Percentiles rank a stretch among this genome's conserved stretches.
Conservation (phyloP, 2,888 invertebrate genomes). For the Clitarchus hookeri region DNA sequence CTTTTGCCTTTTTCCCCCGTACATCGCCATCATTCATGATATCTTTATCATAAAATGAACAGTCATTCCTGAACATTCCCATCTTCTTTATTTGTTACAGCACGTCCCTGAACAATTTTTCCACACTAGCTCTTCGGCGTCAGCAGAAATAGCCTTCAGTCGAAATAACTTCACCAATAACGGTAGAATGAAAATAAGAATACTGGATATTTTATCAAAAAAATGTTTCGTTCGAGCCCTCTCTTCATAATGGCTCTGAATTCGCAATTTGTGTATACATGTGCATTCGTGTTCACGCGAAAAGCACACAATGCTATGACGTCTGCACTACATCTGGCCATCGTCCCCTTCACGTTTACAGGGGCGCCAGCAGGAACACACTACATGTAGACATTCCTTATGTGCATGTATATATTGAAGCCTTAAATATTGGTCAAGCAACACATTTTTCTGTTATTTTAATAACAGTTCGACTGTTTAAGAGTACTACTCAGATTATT, state of each 20-base stretch:
- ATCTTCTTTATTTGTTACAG: constrained; percentile 44
- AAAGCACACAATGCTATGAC: constrained; percentile 66
- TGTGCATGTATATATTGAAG: too few species aligned
- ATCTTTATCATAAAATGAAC: constrained; percentile 28
- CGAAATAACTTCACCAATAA: background rate
- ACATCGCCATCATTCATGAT: background rate
- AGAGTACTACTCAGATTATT: too few species aligned
- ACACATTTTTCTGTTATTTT: too few species aligned
- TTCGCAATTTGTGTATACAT: constrained; percentile 60
- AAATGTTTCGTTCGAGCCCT: background rate
- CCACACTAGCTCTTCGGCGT: constrained; percentile 43
- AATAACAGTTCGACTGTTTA: too few species aligned
- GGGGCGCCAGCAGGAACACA: background rate
- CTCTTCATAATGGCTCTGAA: constrained; percentile 55
- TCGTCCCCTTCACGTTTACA: constrained; percentile 20
- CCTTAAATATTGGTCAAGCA: too few species aligned
- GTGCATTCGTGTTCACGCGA: constrained; percentile 64
- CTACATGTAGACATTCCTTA: too few species aligned
- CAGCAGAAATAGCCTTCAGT: background rate
- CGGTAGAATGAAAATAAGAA: background rate
- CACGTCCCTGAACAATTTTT: constrained; percentile 46
- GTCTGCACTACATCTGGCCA: constrained; percentile 63
- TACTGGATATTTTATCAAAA: background rate
- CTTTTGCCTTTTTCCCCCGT: background rate
- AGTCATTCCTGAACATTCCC: constrained; percentile 44